Base-by-base conservation (phyloP, 2,888 invertebrate species). In the Micoletzkya japonica region DNA sequence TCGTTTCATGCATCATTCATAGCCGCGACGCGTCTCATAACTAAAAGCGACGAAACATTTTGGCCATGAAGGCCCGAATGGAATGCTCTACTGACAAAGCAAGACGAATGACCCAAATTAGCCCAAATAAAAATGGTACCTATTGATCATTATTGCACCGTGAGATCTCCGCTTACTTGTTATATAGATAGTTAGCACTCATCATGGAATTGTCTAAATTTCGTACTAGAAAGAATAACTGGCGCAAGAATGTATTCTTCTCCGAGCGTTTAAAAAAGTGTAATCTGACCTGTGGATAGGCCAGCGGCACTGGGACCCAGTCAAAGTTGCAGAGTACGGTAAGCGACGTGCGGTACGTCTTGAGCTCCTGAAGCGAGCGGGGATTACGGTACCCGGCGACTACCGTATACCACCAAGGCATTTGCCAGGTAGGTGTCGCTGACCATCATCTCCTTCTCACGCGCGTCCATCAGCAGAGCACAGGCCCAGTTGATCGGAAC, bases 401-500 rank as follows among this genome's bases (percentile, higher is more conserved):
- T n/a, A n/a, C n/a, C n/a, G 52, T 24, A 10, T 7, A 63, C 63
- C 50, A 36, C 30, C 24, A 24, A 49, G 34, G 50, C 49, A 26
- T 63, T 63, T 2, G 63, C 49, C 20, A 63, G 32, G 20, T 63
- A 63, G 24, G 44, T 63, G 28, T 66, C 64, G 1, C 64, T 54
- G n/a, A 28, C 44, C n/a, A 68, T 32, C 7, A 32, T 37, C 10
- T 50, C 49, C 20, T 58, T 60, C 61, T 34, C 67, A 58, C 61
- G 57, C 14, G 4, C 44, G 20, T 36, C 59, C 60, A 37, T 58
- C 57, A 72, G 73, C n/a, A 75, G 68, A 0, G 73, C 63, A 36
- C 71, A 73, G 2, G 78, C 77, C 83, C 83, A 83, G 59, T 84
- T 79, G 34, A 82, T 74, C 0, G 83, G 83, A 54, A 66, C 54